Base-by-base conservation (phyloP, 2,888 invertebrate species). In the Kryphioiulus occultus region DNA sequence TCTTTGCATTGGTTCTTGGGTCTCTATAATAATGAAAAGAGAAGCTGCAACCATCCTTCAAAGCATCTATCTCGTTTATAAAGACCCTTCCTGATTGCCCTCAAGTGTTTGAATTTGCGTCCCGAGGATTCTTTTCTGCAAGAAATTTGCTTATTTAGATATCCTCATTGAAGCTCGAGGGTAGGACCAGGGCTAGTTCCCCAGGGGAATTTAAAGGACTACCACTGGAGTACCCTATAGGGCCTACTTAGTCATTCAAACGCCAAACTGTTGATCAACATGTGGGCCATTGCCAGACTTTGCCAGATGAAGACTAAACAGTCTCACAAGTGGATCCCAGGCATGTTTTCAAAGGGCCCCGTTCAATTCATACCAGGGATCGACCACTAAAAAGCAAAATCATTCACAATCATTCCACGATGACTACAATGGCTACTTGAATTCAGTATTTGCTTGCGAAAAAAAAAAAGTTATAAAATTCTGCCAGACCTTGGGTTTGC, bases 301-400 rank as follows among this genome's bases (percentile, higher is more conserved):
- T 26, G n/a, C 85, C 85, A 85, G 44, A 85, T 85, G 85, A 85
- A 85, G 85, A 85, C 85, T 85, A 85, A 85, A 85, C 85, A 85
- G 85, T 85, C 85, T 44, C 85, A 85, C 44, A 39, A 85, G 85
- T 85, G 85, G 85, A 85, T 85, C 44, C 44, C 42, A 78, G 78
- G 78, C 78, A 85, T 85, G 85, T 85, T 85, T 85, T 85, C 85
- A 85, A 85, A 85, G 44, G 15, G 1, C 78, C n/a, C n/a, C 30
- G 30, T 26, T 30, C 30, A 78, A 78, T 78, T 78, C 78, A 78
- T 32, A 30, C 26, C 30, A 78, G 30, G 78, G 78, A 78, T 78
- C 78, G 78, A 78, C 78, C 15, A 78, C 15, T 78, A 78, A 78
- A 78, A 78, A 78, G 78, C 78, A 78, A 78, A 78, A 78, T 78